Conservation (phyloP, 2,113 vertebrate genomes). For the Poecile atricapillus region DNA sequence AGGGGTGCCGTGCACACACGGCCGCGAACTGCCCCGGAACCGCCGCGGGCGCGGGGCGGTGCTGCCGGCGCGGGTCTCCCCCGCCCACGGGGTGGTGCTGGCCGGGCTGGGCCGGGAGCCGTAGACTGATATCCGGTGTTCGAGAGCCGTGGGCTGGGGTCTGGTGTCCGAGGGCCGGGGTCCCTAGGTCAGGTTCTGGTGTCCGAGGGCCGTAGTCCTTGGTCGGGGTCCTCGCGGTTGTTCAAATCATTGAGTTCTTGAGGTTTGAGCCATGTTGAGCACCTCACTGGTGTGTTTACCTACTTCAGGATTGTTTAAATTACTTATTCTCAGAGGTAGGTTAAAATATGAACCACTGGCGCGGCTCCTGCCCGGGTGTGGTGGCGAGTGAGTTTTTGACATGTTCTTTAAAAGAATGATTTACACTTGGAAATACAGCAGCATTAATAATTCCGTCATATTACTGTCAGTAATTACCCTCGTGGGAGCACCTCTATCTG, state of each 20-base stretch:
- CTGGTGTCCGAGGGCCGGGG: background rate
- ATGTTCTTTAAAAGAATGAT: background rate
- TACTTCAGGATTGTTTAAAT: background rate
- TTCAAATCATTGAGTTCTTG: background rate
- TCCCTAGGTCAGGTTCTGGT: too few species aligned
- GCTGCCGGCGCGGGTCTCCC: background rate
- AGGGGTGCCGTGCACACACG: background rate
- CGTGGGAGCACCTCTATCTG: background rate
- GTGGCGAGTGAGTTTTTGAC: background rate
- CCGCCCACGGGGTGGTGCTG: background rate
- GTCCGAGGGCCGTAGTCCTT: background rate
- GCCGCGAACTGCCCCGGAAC: background rate
- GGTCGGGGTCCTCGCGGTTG: fast-evolving
- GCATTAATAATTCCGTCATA: background rate
- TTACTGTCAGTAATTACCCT: too few species aligned
- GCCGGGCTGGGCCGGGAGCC: background rate
- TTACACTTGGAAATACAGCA: background rate
- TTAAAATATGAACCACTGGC: background rate
- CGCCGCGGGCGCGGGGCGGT: too few species aligned
- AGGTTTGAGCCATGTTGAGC: background rate
- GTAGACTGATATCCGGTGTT: background rate
- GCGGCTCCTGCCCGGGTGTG: background rate
- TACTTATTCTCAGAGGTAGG: background rate
- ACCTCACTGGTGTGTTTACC: background rate
- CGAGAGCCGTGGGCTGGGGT: background rate